These are phyloP conservation scores for Dinomys branickii DNA, from an alignment of 2,113 vertebrate species.

Conservation along the genomic window DNA sequence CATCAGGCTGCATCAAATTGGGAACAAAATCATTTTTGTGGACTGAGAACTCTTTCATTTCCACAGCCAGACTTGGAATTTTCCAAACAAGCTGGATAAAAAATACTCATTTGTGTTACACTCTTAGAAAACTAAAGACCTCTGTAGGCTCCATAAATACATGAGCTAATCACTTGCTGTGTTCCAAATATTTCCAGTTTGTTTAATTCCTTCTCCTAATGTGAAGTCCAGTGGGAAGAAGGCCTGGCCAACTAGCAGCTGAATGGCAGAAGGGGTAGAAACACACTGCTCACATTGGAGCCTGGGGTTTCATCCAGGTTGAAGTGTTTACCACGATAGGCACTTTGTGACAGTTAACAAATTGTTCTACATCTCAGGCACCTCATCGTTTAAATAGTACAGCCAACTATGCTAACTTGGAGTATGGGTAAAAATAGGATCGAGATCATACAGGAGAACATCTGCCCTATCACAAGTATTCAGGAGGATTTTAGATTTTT, in stretches of 20 bases:
- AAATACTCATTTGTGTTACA: background rate
- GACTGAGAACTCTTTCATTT: background rate
- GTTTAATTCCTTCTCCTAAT: background rate
- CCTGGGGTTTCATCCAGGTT: background rate
- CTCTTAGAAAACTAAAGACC: background rate
- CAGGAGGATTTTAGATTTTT: no score
- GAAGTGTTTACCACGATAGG: background rate
- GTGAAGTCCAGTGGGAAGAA: background rate
- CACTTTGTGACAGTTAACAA: background rate
- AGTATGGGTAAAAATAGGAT: background rate
- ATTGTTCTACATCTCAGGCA: background rate
- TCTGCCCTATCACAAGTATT: background rate
- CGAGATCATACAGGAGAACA: background rate
- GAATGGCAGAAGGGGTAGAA: background rate
- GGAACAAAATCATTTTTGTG: background rate
- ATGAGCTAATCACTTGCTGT: background rate
- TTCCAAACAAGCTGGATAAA: background rate
- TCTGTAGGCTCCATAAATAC: background rate
- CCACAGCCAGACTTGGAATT: background rate
- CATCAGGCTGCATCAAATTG: background rate
- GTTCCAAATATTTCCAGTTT: background rate
- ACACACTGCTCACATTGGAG: background rate
- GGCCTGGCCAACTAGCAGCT: no score
- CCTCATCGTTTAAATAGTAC: background rate
- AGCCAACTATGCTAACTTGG: no score